Evolutionary conservation across 2,888 invertebrate genomes (phyloP).

Genomic region (Ligdia adustata): DNA sequence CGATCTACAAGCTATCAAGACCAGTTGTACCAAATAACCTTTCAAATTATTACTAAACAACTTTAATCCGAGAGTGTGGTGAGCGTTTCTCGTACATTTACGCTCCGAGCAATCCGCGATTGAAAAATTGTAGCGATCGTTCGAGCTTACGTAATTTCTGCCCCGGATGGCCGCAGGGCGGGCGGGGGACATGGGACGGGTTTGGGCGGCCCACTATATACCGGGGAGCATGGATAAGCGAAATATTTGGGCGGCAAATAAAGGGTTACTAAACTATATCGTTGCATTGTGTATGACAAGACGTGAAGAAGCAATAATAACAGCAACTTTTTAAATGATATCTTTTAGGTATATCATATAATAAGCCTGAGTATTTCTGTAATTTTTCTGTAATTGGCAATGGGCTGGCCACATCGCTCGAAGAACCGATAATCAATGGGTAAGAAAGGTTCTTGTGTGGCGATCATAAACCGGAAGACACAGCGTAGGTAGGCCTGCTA

Average conservation of each 20-base stretch:
- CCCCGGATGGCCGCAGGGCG: constrained; percentile 41
- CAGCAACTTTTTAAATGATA: too few relatives aligned
- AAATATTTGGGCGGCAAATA: constrained; percentile 32
- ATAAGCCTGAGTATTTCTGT: too few relatives aligned
- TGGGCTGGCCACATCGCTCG: too few relatives aligned
- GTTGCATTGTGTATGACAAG: too few relatives aligned
- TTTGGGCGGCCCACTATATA: constrained; percentile 14
- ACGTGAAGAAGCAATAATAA: too few relatives aligned
- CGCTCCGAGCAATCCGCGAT: constrained; percentile 66
- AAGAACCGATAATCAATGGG: too few relatives aligned
- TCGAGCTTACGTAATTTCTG: constrained; percentile 67
- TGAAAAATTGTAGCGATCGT: constrained; percentile 74
- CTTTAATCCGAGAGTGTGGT: constrained; percentile 49
- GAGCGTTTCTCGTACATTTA: constrained; percentile 35
- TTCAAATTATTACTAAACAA: constrained; percentile 66
- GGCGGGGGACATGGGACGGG: constrained; percentile 41
- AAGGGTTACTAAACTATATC: constrained; percentile 27
- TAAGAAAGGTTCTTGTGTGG: too few relatives aligned
- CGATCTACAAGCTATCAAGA: not conserved
- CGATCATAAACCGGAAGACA: too few relatives aligned
- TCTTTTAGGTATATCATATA: too few relatives aligned
- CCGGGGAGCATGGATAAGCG: constrained; percentile 24
- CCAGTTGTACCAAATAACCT: constrained; percentile 34
- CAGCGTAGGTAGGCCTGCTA: too few relatives aligned
- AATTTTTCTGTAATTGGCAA: too few relatives aligned